Evolutionary conservation across 2,797 vertebrate genomes (phyloP).

Genomic region (Rhabdophis nuchalis): DNA sequence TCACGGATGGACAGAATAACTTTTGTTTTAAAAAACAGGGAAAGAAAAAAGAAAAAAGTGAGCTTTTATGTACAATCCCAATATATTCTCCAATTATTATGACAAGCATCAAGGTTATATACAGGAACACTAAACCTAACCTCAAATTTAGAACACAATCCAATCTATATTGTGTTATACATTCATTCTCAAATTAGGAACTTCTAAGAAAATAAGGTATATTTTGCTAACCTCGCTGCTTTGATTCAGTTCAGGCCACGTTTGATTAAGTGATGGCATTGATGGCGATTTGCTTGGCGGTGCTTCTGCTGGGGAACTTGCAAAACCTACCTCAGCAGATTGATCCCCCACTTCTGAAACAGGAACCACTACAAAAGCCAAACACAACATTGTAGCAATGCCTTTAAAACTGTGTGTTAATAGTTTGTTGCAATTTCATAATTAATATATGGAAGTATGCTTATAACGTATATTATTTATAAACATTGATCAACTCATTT

Average conservation of each 20-base stretch:
- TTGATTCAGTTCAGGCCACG: constrained; percentile 98
- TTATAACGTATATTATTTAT: background rate
- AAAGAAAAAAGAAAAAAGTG: background rate
- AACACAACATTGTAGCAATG: constrained; percentile 5
- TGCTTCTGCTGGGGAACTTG: constrained; percentile 90
- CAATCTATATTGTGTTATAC: background rate
- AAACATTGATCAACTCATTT: background rate
- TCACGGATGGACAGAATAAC: background rate
- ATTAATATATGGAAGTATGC: background rate
- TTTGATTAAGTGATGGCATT: constrained; percentile 98
- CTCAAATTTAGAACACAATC: background rate
- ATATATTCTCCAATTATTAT: too few species aligned
- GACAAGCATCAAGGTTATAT: background rate
- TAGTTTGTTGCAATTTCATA: background rate
- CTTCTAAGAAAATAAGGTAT: background rate
- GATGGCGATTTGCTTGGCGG: constrained; percentile 97
- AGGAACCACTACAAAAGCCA: constrained; percentile 60
- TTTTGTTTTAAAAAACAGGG: background rate
- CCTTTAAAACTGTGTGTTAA: constrained; percentile 19
- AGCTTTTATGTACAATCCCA: background rate
- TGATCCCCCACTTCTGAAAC: constrained; percentile 84
- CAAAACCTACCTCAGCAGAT: constrained; percentile 85
- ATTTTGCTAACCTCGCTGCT: constrained; percentile 88
- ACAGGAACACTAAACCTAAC: background rate
- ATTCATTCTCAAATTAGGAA: background rate